phyloP scores from a whole-genome alignment of 2,113 vertebrate genomes.

The Lophotis ruficrista region DNA sequence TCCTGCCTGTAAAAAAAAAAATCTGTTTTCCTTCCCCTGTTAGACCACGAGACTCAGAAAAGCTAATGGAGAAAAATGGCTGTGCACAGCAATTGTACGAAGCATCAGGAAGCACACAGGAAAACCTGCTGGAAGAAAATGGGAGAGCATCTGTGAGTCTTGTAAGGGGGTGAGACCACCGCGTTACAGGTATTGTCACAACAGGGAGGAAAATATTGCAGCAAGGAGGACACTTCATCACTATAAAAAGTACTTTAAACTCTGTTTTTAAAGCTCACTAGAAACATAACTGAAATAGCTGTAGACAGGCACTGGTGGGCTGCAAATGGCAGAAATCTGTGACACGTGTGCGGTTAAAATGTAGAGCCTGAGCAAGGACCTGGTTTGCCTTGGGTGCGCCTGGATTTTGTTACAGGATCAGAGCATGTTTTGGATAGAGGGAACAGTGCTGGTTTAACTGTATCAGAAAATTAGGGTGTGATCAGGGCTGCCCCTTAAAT shows the following conservation, averaged over 20 bases:
- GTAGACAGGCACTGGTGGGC: neutral
- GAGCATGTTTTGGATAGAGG: neutral
- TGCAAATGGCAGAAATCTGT: neutral
- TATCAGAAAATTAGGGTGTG: neutral
- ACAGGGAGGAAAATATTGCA: neutral
- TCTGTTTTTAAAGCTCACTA: neutral
- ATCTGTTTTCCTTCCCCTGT: neutral
- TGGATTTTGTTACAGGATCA: neutral
- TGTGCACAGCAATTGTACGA: fast-evolving
- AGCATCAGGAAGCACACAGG: neutral
- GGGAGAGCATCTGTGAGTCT: neutral
- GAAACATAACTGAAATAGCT: neutral
- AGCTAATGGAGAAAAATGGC: neutral
- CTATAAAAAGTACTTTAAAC: neutral
- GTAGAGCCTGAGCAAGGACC: neutral
- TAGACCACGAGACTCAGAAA: neutral
- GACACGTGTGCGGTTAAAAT: fast-evolving
- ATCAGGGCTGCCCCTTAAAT: neutral
- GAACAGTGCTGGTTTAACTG: neutral
- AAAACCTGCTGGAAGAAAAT: neutral
- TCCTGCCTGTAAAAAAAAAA: neutral
- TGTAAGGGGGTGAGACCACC: neutral
- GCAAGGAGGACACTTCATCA: neutral
- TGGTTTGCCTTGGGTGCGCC: too few species aligned
- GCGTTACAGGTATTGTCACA: neutral